Evolutionary conservation across 2,797 vertebrate genomes (phyloP).

Genomic region (Euphonia xanthogaster): DNA sequence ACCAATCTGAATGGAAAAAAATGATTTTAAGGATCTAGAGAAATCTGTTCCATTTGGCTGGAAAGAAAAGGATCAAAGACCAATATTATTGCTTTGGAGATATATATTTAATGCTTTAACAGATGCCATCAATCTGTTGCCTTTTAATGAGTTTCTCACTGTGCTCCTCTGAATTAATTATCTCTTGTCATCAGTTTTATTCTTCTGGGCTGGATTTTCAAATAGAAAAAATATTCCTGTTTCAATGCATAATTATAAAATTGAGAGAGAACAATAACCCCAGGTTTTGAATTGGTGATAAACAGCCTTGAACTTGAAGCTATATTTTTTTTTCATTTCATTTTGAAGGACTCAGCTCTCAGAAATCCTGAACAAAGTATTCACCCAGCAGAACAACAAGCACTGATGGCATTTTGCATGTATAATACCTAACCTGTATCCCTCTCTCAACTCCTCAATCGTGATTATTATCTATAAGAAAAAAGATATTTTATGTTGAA

Average conservation of each 20-base stretch:
- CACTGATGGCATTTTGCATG: background rate
- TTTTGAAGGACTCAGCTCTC: background rate
- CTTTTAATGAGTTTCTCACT: slow-evolving; percentile 34
- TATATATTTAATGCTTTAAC: slow-evolving; percentile 29
- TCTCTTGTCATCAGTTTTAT: background rate
- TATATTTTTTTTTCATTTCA: background rate
- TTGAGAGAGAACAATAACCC: background rate
- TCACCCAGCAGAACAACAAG: background rate
- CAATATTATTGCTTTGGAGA: background rate
- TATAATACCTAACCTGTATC: background rate
- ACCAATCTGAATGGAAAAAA: background rate
- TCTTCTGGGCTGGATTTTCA: background rate
- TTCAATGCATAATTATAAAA: background rate
- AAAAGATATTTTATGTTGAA: background rate
- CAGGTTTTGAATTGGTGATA: background rate
- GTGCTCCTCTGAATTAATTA: slow-evolving; percentile 29
- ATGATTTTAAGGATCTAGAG: background rate
- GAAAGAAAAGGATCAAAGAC: background rate
- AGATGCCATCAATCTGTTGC: slow-evolving; percentile 40
- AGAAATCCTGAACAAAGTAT: background rate
- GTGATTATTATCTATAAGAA: background rate
- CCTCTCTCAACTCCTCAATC: background rate
- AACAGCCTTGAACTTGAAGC: background rate
- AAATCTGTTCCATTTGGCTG: background rate
- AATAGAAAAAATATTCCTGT: background rate